Evolutionary conservation across 2,113 vertebrate species (phyloP), one percentile per base, ranked within the genome.

Genomic region (Sebastes schlegelii): DNA sequence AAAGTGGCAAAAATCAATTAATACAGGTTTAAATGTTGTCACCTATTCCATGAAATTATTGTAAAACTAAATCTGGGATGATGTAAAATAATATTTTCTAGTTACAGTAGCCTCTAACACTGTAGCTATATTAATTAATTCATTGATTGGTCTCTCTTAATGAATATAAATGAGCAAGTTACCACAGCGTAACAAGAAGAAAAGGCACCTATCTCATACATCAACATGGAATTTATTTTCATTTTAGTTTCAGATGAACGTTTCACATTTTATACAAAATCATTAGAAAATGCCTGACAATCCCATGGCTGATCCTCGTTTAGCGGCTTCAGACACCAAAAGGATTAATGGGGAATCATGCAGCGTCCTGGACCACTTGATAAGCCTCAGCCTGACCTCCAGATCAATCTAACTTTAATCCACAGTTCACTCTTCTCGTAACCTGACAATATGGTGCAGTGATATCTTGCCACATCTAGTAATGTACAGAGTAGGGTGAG

Each of bases 241-340:
- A 87, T 87, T 92, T 88, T 87, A 85, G 82, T 89, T 90, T 91
- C 85, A 88, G 90, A 94, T 91, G 89, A 91, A 91, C 13, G 79
- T 84, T 93, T 92, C 90, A 93, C 93, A 93, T 92, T 89, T 94
- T 91, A 26, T 94, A 94, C 92, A 94, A 94, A 94, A 94, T 94
- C 87, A 92, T 94, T 94, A 94, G 87, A 94, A 94, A 94, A 94
- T 72, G 81, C 84, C 87, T n/a, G 64, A 88, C 76, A 74, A 74
- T 52, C 84, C 87, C 89, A 34, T 1, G 11, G 61, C 77, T 86
- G 74, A 83, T 84, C 89, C 85, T 85, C 1, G 10, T 75, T 70
- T 2, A 52, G 77, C 23, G 12, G 57, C 71, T 61, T 87, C 82
- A 78, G 19, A 86, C 74, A 79, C 68, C 68, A 19, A 75, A 51